Base-by-base conservation (phyloP, 2,888 invertebrate species). In the Tiliacea aurago region DNA sequence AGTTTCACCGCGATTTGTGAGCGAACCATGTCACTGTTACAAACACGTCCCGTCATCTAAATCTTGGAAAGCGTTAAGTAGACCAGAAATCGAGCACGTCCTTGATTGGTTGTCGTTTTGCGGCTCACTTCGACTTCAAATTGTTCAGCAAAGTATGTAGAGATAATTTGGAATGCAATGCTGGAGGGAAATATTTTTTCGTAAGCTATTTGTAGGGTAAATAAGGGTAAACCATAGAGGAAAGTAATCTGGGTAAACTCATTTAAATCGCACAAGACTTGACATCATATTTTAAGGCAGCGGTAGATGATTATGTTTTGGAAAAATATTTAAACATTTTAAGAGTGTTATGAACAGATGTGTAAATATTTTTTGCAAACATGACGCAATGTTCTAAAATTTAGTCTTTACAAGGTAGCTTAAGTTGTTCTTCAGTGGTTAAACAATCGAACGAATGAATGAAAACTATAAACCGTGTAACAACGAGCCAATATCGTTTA, bases 21-120 rank as follows among this genome's bases (percentile, higher is more conserved):
- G 79, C 68, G 65, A 80, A 84, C 83, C 85, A 83, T 87, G 86
- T 86, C 87, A 79, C 78, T 78, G 81, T 77, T 76, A 81, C 74
- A 73, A 64, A 80, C 86, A 86, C 85, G 85, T 82, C 66, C 66
- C 59, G 56, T 67, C 78, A 47, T 71, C 69, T 28, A 62, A 70
- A 79, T 84, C 74, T 76, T 73, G 45, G 79, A 76, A 82, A 80
- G 63, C 78, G 45, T 82, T 80, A 75, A 73, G 56, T 62, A 71
- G 61, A 66, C 68, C 70, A 71, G 81, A 83, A 84, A 85, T 76
- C 66, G 75, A 74, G 67, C 77, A 71, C 75, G 84, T 84, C 53
- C 69, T 82, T 77, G 76, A 84, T 84, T 80, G 77, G 75, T 72
- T 84, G 74, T 75, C 84, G 76, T 81, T 69, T 61, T 67, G 75